Evolutionary conservation across 2,888 invertebrate genomes (phyloP).

Genomic region (Heteropelma amictum): DNA sequence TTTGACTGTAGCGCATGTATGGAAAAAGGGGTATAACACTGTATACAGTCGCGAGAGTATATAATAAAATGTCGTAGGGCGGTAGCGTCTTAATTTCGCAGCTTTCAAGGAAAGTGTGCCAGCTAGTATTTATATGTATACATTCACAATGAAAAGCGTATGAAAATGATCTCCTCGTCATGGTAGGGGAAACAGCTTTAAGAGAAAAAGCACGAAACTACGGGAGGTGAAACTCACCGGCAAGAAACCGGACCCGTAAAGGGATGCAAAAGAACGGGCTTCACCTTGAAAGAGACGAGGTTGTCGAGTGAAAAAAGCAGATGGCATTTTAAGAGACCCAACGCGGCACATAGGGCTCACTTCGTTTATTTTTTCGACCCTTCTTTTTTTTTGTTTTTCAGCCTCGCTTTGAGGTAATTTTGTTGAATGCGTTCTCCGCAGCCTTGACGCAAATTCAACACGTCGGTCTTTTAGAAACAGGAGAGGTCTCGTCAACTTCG

Average conservation of each 20-base stretch:
- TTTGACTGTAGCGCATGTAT: conserved; percentile 13
- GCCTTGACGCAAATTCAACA: conserved; percentile 41
- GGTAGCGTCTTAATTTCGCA: conserved; percentile 59
- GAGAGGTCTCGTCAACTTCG: no score
- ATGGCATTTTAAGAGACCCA: conserved; percentile 41
- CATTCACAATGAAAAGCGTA: conserved; percentile 37
- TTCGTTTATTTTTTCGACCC: background rate
- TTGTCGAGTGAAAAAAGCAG: conserved; percentile 33
- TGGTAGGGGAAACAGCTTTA: background rate
- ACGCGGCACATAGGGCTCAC: conserved; percentile 28
- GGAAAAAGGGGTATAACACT: background rate
- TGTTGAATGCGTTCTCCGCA: conserved; percentile 49
- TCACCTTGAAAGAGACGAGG: conserved; percentile 13
- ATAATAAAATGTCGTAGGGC: background rate
- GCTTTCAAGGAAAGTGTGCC: conserved; percentile 42
- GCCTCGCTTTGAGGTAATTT: conserved; percentile 56
- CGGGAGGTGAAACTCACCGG: conserved; percentile 17
- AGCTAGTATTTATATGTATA: conserved; percentile 5
- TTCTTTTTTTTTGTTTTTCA: conserved; percentile 3
- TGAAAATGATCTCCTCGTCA: conserved; percentile 51
- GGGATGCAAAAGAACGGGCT: background rate
- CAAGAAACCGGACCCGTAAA: conserved; percentile 9
- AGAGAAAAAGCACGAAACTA: conserved; percentile 41
- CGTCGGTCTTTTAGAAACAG: background rate
- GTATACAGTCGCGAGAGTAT: background rate